Conservation (phyloP, 1,140 invertebrate genomes). For the Sycophaga agraensis region DNA sequence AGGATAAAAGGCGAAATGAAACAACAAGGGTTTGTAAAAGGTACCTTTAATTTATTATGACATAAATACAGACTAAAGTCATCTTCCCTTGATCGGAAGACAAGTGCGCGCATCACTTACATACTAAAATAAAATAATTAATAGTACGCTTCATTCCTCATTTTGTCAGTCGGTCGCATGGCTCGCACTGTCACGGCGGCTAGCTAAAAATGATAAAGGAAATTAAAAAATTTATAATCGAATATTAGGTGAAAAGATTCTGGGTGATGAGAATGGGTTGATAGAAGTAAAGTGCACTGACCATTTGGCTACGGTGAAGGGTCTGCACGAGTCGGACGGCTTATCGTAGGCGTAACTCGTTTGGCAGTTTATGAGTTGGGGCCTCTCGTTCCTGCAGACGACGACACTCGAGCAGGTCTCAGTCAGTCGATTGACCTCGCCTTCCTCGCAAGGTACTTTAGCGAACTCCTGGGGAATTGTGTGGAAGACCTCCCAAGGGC, state of each 20-base stretch:
- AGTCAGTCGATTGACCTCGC: slow-evolving; percentile 42
- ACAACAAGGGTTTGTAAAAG: background rate
- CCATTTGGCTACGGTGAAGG: slow-evolving; percentile 45
- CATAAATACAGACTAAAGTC: slow-evolving; percentile 12
- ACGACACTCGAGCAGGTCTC: slow-evolving; percentile 45
- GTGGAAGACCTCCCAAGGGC: slow-evolving; percentile 38
- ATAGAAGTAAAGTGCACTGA: too few relatives aligned
- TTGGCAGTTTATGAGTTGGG: slow-evolving; percentile 43
- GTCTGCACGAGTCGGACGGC: slow-evolving; percentile 41
- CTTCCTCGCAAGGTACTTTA: slow-evolving; percentile 40
- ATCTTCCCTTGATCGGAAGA: background rate
- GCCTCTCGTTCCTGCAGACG: slow-evolving; percentile 41
- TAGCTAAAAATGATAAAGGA: slow-evolving; percentile 7
- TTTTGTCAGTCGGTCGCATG: slow-evolving; percentile 13
- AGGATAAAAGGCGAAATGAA: background rate
- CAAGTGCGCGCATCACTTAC: slow-evolving; percentile 15
- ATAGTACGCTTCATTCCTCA: slow-evolving; percentile 12
- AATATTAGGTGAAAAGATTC: background rate
- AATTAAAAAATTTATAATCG: too few relatives aligned
- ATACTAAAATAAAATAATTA: slow-evolving; percentile 26
- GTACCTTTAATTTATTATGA: slow-evolving; percentile 14
- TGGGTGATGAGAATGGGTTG: too few relatives aligned
- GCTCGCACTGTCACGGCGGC: background rate
- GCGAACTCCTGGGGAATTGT: slow-evolving; percentile 36
- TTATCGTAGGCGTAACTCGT: slow-evolving; percentile 43